Percentiles rank a stretch among this genome's conserved stretches.
These are phyloP conservation scores for Hedychridium roseum DNA, from an alignment of 2,888 invertebrate genomes.

Conservation along the genomic window DNA sequence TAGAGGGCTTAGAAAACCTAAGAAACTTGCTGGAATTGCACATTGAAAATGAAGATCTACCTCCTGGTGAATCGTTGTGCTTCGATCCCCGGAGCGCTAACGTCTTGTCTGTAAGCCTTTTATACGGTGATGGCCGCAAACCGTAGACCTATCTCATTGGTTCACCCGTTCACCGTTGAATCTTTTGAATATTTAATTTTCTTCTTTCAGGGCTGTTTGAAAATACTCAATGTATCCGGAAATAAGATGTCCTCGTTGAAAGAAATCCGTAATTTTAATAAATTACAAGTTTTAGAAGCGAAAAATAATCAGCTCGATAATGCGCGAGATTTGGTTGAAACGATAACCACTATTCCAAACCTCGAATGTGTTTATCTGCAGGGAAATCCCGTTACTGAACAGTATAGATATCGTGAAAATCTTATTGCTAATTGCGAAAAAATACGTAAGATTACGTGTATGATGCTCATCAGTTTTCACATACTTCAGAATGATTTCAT, in stretches of 20 bases:
- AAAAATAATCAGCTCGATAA: slow-evolving; percentile 69
- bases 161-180: background rate
- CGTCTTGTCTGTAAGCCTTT: slow-evolving; percentile 67
- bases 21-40: slow-evolving; percentile 72
- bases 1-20: slow-evolving; percentile 74
- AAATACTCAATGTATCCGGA: slow-evolving; percentile 71
- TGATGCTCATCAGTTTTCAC: background rate
- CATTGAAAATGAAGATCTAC: slow-evolving; percentile 72
- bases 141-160: too few relatives aligned
- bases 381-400: slow-evolving; percentile 72
- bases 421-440: slow-evolving; percentile 71
- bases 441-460: slow-evolving; percentile 65
- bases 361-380: slow-evolving; percentile 69
- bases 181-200: slow-evolving; percentile 2
- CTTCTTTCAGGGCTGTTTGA: slow-evolving; percentile 66
- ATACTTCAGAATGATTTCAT: background rate
- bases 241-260: slow-evolving; percentile 70
- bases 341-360: slow-evolving; percentile 67
- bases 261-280: slow-evolving; percentile 66
- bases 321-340: slow-evolving; percentile 67
- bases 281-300: slow-evolving; percentile 68
- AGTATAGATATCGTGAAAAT: slow-evolving; percentile 73
- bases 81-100: slow-evolving; percentile 73
- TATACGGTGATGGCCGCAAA: background rate
- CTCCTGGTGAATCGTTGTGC: slow-evolving; percentile 68